These are phyloP conservation scores for Chrysoperla carnea DNA, from an alignment of 1,140 invertebrate species.

Conservation along the genomic window DNA sequence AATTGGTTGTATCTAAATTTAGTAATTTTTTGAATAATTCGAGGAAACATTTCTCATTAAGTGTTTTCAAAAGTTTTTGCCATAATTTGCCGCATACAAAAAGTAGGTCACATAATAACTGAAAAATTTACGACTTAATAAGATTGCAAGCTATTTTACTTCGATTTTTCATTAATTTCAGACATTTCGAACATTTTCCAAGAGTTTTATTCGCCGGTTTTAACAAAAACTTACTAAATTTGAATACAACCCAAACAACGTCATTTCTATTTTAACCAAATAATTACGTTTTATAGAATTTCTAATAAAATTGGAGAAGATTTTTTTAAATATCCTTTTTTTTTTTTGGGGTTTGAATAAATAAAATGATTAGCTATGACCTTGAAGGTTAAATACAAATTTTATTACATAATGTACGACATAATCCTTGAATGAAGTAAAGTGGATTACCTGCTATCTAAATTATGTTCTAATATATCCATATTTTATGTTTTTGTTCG, in stretches of 20 bases:
- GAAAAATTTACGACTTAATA: slow-evolving; percentile 3
- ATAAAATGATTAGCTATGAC: slow-evolving; percentile 12
- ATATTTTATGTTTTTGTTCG: slow-evolving; percentile 4
- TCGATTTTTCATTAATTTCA: too few species aligned
- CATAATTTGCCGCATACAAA: not conserved
- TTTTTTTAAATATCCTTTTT: slow-evolving; percentile 6
- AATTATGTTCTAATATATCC: slow-evolving; percentile 18
- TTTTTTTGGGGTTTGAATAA: not conserved
- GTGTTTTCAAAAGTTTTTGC: slow-evolving; percentile 1
- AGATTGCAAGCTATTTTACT: not conserved
- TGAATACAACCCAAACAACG: too few species aligned
- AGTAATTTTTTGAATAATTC: not conserved
- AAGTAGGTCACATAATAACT: slow-evolving; percentile 2
- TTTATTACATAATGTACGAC: slow-evolving; percentile 15
- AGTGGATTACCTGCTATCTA: slow-evolving; percentile 16
- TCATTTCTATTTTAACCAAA: too few species aligned
- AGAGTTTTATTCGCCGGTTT: too few species aligned
- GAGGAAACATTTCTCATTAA: not conserved
- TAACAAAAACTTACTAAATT: too few species aligned
- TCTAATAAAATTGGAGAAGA: slow-evolving; percentile 1
- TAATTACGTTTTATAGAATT: not conserved
- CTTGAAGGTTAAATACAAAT: slow-evolving; percentile 9
- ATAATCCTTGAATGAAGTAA: not conserved
- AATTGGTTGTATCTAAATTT: not conserved
- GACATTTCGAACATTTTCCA: too few species aligned